These are phyloP conservation scores for Phymatocera aterrima DNA, from an alignment of 2,888 invertebrate species.

Conservation along the genomic window DNA sequence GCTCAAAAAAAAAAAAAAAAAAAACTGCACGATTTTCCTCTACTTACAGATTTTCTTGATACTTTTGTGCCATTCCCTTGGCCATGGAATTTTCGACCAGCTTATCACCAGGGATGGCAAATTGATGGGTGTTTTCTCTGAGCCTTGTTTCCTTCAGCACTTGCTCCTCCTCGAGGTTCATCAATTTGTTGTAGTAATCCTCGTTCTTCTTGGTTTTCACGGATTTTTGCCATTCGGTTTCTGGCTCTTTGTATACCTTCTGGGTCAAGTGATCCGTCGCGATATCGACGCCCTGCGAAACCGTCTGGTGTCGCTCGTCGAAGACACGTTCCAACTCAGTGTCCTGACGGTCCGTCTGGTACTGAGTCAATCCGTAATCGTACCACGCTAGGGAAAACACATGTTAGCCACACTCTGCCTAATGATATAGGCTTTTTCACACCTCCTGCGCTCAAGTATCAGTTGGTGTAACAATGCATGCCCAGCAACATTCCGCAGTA, in stretches of 20 bases:
- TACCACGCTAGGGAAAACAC: slow-evolving; percentile 87
- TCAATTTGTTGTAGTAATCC: slow-evolving; percentile 89
- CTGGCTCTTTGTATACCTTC: slow-evolving; percentile 83
- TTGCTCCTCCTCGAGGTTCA: slow-evolving; percentile 90
- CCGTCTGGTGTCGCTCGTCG: slow-evolving; percentile 86
- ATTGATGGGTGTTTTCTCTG: slow-evolving; percentile 87
- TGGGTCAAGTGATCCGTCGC: slow-evolving; percentile 77
- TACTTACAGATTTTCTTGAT: slow-evolving; percentile 90
- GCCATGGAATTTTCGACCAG: slow-evolving; percentile 85
- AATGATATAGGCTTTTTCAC: slow-evolving; percentile 40
- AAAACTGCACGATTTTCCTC: no score
- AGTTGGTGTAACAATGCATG: slow-evolving; percentile 53
- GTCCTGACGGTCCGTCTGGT: slow-evolving; percentile 88
- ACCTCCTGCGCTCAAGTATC: slow-evolving; percentile 24
- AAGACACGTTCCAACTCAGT: slow-evolving; percentile 92
- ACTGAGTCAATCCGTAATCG: slow-evolving; percentile 90
- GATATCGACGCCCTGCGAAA: slow-evolving; percentile 81
- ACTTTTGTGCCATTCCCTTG: slow-evolving; percentile 92
- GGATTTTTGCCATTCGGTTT: slow-evolving; percentile 91
- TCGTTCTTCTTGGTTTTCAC: slow-evolving; percentile 89
- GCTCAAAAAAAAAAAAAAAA: neutral
- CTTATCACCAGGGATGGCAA: slow-evolving; percentile 90
- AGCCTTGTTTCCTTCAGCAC: slow-evolving; percentile 88
- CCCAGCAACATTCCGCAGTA: slow-evolving; percentile 58
- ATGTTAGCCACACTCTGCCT: slow-evolving; percentile 55